Conservation (phyloP, 2,797 vertebrate genomes). For the Oreortyx pictus region DNA sequence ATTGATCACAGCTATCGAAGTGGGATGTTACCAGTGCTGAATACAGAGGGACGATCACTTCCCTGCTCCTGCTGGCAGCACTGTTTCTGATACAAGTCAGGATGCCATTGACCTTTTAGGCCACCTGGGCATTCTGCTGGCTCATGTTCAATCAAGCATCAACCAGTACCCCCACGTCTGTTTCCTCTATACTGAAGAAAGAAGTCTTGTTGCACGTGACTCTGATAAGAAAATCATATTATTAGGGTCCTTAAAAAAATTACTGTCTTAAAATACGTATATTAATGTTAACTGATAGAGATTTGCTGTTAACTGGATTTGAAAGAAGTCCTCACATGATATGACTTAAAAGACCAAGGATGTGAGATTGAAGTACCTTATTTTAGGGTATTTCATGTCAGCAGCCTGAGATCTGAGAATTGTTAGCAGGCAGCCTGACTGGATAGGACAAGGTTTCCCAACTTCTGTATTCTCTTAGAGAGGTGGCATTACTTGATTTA, state of each 20-base stretch:
- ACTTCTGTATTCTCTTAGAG: neutral
- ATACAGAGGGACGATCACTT: too few species aligned
- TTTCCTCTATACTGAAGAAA: neutral
- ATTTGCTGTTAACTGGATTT: neutral
- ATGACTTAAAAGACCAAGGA: neutral
- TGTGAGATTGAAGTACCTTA: neutral
- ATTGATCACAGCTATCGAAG: too few species aligned
- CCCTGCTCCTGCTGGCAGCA: too few species aligned
- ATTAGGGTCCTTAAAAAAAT: neutral
- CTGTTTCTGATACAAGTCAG: too few species aligned
- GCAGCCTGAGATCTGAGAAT: neutral
- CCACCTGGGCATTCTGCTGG: too few species aligned
- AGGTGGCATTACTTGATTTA: neutral
- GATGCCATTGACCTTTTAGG: too few species aligned
- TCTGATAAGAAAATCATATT: neutral
- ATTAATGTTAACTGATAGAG: neutral
- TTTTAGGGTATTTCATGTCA: neutral
- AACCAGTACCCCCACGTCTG: too few species aligned
- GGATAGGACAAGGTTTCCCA: neutral
- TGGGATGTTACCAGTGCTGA: too few species aligned
- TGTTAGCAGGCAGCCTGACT: neutral
- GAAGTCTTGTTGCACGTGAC: neutral
- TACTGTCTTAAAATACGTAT: neutral
- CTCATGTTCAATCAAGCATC: too few species aligned
- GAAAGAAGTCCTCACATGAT: neutral